Conservation (phyloP, 2,113 vertebrate genomes). For the Eulacestoma nigropectus region DNA sequence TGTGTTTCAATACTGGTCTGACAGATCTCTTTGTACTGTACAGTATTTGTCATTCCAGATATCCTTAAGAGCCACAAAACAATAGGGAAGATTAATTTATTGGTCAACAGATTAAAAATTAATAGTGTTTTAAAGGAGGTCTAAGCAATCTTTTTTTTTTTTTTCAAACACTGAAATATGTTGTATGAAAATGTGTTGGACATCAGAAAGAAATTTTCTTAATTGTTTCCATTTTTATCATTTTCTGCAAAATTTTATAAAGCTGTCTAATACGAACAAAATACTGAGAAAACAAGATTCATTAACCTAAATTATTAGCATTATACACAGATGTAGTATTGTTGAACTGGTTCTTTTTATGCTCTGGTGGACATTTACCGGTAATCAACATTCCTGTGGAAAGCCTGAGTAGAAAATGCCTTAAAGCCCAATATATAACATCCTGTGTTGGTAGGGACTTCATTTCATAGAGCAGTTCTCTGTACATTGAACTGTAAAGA, state of each 20-base stretch:
- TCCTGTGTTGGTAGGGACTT: background rate
- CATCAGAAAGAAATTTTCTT: background rate
- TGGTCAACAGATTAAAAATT: background rate
- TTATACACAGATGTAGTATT: background rate
- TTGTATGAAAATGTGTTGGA: fast-evolving
- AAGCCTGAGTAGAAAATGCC: background rate
- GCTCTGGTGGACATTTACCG: background rate
- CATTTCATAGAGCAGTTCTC: background rate
- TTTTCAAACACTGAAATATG: background rate
- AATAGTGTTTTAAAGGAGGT: background rate
- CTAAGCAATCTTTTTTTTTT: background rate
- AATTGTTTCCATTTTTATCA: background rate
- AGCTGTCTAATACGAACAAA: background rate
- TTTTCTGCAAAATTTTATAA: background rate
- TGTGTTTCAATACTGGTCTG: background rate
- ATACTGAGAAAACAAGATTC: background rate
- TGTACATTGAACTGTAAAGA: background rate
- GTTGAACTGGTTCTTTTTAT: background rate
- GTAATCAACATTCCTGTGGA: background rate
- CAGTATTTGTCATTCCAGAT: background rate
- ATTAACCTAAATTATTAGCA: background rate
- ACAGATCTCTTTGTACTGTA: background rate
- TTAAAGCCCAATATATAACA: background rate
- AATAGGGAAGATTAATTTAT: background rate
- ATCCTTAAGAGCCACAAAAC: background rate